phyloP scores from a whole-genome alignment of 2,113 vertebrate genomes.

The Megaceryle torquata region DNA sequence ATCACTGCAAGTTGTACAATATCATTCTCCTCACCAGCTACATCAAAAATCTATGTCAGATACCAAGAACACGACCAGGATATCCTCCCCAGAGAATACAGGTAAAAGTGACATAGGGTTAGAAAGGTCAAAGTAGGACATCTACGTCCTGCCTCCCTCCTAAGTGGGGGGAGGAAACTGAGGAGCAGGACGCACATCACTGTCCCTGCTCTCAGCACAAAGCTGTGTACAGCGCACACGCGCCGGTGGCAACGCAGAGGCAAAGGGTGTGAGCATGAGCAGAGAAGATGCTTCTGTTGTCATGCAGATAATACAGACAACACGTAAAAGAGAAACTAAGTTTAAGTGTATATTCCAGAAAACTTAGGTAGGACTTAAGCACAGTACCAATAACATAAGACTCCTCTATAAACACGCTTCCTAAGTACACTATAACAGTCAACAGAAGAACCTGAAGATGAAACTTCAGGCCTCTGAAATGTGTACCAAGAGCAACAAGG shows the following conservation, averaged over 20 bases:
- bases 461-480: neutral
- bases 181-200: neutral
- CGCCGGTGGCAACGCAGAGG: neutral
- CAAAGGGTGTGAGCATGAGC: neutral
- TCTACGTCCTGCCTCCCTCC: neutral
- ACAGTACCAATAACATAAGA: neutral
- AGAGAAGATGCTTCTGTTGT: neutral
- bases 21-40: neutral
- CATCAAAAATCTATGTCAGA: neutral
- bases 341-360: neutral
- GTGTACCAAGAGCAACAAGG: neutral
- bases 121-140: neutral
- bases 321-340: neutral
- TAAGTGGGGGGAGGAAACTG: neutral
- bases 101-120: neutral
- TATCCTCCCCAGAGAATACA: neutral
- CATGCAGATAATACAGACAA: neutral
- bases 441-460: neutral
- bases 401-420: neutral
- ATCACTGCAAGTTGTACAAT: neutral
- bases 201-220: neutral
- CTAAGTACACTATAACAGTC: neutral
- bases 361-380: neutral
- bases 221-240: accelerated
- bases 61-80: neutral